Evolutionary conservation across 2,113 vertebrate genomes (phyloP).

Genomic region (Pelvicachromis taeniatus): DNA sequence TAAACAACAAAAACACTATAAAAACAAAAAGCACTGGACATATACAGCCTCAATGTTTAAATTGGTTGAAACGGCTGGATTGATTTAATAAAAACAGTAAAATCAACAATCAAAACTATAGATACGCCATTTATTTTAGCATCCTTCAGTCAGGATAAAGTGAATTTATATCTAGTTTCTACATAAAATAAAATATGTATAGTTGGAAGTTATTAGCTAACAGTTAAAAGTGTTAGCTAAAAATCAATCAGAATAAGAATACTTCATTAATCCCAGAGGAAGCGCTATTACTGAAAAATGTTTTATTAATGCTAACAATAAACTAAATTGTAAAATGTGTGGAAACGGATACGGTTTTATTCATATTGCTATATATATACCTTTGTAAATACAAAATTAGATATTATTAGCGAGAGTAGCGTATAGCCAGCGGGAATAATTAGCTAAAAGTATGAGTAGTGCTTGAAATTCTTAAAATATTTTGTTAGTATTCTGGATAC

Average conservation of each 20-base stretch:
- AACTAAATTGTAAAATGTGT: not conserved
- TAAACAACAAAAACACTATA: not conserved
- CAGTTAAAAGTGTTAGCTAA: not conserved
- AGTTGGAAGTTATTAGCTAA: not conserved
- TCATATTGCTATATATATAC: not conserved
- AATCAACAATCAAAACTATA: not conserved
- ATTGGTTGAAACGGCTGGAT: not conserved
- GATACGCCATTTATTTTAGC: not conserved
- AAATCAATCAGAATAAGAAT: not conserved
- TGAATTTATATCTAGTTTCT: not conserved
- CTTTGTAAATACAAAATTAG: not conserved
- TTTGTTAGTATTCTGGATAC: rapidly evolving
- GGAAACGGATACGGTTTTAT: not conserved
- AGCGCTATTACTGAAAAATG: rapidly evolving
- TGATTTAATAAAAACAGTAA: not conserved
- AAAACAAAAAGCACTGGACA: not conserved
- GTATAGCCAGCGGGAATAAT: not conserved
- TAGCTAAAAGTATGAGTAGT: not conserved
- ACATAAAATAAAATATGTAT: not conserved
- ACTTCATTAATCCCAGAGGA: not conserved
- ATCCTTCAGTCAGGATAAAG: not conserved
- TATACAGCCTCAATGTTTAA: not conserved
- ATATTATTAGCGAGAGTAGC: not conserved
- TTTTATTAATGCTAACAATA: not conserved
- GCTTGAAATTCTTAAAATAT: not conserved